Conservation (phyloP, 2,797 vertebrate species). For the Gambusia yucatana region DNA sequence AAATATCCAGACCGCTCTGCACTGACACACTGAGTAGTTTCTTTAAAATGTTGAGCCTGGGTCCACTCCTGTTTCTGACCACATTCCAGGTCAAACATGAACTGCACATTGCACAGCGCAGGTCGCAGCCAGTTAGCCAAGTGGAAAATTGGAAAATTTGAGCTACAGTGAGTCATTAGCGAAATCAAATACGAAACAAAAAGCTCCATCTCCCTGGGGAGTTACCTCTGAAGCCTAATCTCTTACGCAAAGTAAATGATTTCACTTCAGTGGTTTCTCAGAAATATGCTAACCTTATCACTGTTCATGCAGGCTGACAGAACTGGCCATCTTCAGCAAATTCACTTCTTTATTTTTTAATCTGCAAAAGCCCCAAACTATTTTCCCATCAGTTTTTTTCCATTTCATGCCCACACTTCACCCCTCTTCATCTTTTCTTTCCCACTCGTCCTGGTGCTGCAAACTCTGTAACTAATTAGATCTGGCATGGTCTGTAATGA, state of each 20-base stretch:
- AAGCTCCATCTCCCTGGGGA: slow-evolving; percentile 68
- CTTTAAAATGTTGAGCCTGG: slow-evolving; percentile 4
- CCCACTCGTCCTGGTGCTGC: slow-evolving; percentile 62
- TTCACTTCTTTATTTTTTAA: slow-evolving; percentile 57
- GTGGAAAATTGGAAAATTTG: slow-evolving; percentile 83
- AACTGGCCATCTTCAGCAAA: slow-evolving; percentile 71
- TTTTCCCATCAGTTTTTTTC: slow-evolving; percentile 62
- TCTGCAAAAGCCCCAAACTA: slow-evolving; percentile 42
- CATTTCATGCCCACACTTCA: slow-evolving; percentile 57
- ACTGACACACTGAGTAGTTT: slow-evolving; percentile 16
- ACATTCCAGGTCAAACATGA: slow-evolving; percentile 71
- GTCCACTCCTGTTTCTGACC: slow-evolving; percentile 60
- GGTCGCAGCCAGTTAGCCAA: slow-evolving; percentile 68
- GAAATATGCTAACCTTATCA: slow-evolving; percentile 75
- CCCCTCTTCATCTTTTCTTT: slow-evolving; percentile 51
- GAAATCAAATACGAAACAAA: slow-evolving; percentile 83
- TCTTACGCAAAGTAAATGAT: slow-evolving; percentile 73
- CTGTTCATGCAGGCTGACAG: slow-evolving; percentile 65
- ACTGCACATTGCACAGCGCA: slow-evolving; percentile 44
- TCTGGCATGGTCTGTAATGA: slow-evolving; percentile 79
- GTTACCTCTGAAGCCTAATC: slow-evolving; percentile 73
- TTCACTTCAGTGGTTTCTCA: slow-evolving; percentile 73
- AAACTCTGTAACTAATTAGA: slow-evolving; percentile 80
- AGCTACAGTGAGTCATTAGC: slow-evolving; percentile 84
- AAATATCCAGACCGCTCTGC: slow-evolving; percentile 8